Percentiles rank a stretch among this genome's conserved stretches.
These are phyloP conservation scores for Drosophila hydei DNA, from an alignment of 1,140 invertebrate genomes.

Conservation along the genomic window DNA sequence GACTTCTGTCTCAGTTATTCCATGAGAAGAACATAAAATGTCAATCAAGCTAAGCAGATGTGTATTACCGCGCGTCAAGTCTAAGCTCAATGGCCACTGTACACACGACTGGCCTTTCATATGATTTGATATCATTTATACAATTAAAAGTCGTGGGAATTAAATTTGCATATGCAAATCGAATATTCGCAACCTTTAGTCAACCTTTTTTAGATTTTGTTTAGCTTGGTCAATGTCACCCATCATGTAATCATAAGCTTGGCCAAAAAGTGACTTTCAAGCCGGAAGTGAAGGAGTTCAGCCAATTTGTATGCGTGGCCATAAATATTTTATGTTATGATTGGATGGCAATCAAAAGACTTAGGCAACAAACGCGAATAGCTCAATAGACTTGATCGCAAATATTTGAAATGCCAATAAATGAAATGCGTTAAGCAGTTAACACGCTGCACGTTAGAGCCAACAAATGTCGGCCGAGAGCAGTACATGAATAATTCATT, in stretches of 20 bases:
- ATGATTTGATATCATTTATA: constrained; percentile 30
- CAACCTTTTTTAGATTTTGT: constrained; percentile 7
- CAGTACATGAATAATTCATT: constrained; percentile 45
- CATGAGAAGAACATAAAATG: constrained; percentile 22
- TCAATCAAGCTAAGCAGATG: constrained; percentile 49
- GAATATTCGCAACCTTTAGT: constrained; percentile 43
- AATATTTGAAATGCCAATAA: constrained; percentile 35
- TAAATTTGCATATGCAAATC: constrained; percentile 71
- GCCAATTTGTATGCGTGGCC: constrained; percentile 23
- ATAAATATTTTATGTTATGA: constrained; percentile 17
- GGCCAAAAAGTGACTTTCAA: constrained; percentile 46
- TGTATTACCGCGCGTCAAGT: constrained; percentile 34
- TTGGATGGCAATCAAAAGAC: constrained; percentile 56
- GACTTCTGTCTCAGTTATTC: constrained; percentile 16
- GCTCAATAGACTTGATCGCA: constrained; percentile 18
- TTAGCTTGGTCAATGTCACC: constrained; percentile 58
- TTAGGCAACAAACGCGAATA: constrained; percentile 62
- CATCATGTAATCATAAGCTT: constrained; percentile 60
- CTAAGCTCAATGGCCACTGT: constrained; percentile 46
- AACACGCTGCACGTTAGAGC: constrained; percentile 25
- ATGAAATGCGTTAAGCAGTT: constrained; percentile 45
- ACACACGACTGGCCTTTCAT: constrained; percentile 33
- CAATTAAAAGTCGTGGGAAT: constrained; percentile 79
- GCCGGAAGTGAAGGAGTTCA: constrained; percentile 45
- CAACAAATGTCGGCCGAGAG: constrained; percentile 13